These are phyloP conservation scores for Trichogramma dendrolimi DNA, from an alignment of 2,888 invertebrate genomes.

Conservation along the genomic window DNA sequence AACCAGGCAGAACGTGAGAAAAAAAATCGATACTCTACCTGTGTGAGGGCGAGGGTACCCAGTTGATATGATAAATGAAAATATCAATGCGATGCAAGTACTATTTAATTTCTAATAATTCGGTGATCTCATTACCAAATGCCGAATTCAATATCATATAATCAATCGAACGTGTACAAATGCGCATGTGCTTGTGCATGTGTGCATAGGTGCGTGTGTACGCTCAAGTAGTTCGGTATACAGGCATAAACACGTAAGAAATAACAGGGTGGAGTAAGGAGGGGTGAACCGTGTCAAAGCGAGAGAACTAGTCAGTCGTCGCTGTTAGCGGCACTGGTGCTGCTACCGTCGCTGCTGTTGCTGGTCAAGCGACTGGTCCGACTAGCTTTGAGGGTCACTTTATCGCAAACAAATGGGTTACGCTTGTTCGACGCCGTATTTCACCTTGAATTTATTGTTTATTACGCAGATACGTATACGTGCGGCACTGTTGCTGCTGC, in stretches of 20 bases:
- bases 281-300: slow-evolving; percentile 30
- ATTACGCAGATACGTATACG: slow-evolving; percentile 32
- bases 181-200: too few species aligned
- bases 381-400: slow-evolving; percentile 49
- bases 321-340: slow-evolving; percentile 20
- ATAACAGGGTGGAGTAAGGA: slow-evolving; percentile 6
- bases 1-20: too few species aligned
- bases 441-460: slow-evolving; percentile 50
- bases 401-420: slow-evolving; percentile 52
- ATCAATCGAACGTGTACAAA: too few species aligned
- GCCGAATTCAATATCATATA: too few species aligned
- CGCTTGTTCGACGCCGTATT: slow-evolving; percentile 50
- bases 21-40: too few species aligned
- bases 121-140: too few species aligned
- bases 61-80: too few species aligned
- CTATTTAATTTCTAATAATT: too few species aligned
- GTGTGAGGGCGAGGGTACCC: too few species aligned
- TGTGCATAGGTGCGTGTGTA: background rate
- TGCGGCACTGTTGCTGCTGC: too few species aligned
- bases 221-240: too few species aligned
- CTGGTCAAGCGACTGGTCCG: slow-evolving; percentile 41
- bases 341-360: slow-evolving; percentile 8
- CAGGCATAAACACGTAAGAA: background rate
- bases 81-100: too few species aligned
- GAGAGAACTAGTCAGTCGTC: slow-evolving; percentile 25